Evolutionary conservation across 2,113 vertebrate species (phyloP).

Genomic region (Thamnophis sirtalis): DNA sequence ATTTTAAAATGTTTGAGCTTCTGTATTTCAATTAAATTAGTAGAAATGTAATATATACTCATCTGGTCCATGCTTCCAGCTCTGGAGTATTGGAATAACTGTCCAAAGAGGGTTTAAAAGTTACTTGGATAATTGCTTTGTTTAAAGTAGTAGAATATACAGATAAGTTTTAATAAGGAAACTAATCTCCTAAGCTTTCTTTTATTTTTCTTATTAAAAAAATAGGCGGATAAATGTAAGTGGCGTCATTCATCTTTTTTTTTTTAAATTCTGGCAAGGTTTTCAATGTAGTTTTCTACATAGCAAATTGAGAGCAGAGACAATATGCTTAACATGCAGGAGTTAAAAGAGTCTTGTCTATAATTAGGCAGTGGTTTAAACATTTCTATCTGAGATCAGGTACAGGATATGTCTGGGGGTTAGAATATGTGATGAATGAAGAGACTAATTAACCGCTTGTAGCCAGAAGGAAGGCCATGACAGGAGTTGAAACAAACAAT

Average conservation of each 20-base stretch:
- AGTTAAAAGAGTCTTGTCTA: neutral
- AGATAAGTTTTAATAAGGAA: neutral
- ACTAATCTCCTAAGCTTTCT: neutral
- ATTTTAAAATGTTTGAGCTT: slow-evolving; percentile 2
- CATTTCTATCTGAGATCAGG: neutral
- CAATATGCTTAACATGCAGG: neutral
- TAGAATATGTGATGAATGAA: neutral
- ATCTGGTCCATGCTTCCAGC: neutral
- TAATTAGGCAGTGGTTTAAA: neutral
- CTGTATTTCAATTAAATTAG: slow-evolving; percentile 1
- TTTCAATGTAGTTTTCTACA: neutral
- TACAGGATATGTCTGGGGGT: neutral
- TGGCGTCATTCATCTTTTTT: neutral
- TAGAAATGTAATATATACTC: neutral
- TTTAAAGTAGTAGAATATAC: neutral
- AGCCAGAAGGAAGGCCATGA: neutral
- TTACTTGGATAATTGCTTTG: neutral
- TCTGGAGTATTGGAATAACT: neutral
- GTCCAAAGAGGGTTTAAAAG: neutral
- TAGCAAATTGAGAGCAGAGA: neutral
- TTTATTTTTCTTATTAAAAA: neutral
- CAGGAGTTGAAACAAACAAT: neutral
- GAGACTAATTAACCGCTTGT: neutral
- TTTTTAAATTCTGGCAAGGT: neutral
- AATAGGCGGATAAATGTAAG: neutral